phyloP scores from a whole-genome alignment of 2,797 vertebrate species.

The Onychomys torridus region DNA sequence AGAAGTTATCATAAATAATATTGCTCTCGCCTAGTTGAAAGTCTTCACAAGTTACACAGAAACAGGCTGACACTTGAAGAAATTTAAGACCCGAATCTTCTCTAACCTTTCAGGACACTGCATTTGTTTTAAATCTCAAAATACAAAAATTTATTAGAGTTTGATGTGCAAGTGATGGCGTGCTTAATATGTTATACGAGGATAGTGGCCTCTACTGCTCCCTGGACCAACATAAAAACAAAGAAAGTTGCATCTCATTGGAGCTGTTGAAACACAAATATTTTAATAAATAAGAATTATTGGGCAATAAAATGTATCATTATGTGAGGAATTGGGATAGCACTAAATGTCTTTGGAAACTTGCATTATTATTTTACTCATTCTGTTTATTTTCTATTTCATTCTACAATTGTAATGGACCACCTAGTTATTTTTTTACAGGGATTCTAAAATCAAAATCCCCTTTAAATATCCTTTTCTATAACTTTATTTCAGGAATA shows the following conservation, averaged over 20 bases:
- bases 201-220: constrained; percentile 63
- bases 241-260: constrained; percentile 71
- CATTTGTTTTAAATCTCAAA: constrained; percentile 66
- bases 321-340: constrained; percentile 73
- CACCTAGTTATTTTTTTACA: constrained; percentile 62
- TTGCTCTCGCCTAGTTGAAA: constrained; percentile 27
- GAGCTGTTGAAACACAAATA: constrained; percentile 72
- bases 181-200: constrained; percentile 74
- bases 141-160: constrained; percentile 76
- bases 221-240: constrained; percentile 78
- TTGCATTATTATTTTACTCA: constrained; percentile 68
- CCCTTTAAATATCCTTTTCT: constrained; percentile 21
- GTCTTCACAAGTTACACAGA: constrained; percentile 36
- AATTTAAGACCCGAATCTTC: constrained; percentile 72
- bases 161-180: constrained; percentile 59
- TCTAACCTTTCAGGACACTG: constrained; percentile 74
- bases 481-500: constrained; percentile 21
- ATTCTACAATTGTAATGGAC: constrained; percentile 21
- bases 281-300: constrained; percentile 79
- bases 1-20: neutral
- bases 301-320: constrained; percentile 73
- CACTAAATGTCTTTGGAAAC: constrained; percentile 74
- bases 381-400: constrained; percentile 57
- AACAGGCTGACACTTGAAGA: constrained; percentile 58
- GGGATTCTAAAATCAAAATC: constrained; percentile 54